A percentile compares a stretch with the other conserved stretches of the same genome.
Evolutionary conservation across 2,113 vertebrate genomes (phyloP).

Genomic region (Cinclus cinclus): DNA sequence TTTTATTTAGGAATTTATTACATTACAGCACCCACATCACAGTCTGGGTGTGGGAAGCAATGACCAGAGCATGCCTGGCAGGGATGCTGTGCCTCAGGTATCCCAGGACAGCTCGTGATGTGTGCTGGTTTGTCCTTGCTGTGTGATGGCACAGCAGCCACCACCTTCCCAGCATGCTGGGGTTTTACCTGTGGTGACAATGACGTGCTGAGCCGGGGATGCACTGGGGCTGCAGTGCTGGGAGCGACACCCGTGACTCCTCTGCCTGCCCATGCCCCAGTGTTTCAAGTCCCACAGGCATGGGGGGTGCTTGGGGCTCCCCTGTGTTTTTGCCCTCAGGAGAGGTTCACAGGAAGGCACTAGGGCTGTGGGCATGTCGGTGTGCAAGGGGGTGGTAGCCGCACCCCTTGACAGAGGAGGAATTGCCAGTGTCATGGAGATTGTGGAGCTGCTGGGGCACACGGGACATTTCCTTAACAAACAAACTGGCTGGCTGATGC

Average conservation of each 20-base stretch:
- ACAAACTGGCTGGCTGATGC: neutral
- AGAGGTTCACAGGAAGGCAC: neutral
- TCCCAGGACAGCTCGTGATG: neutral
- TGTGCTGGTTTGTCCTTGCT: neutral
- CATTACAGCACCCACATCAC: accelerated
- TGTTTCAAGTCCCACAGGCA: too few relatives aligned
- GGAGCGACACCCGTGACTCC: neutral
- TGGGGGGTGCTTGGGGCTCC: neutral
- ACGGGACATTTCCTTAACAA: neutral
- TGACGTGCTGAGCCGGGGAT: neutral
- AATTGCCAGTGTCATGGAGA: neutral
- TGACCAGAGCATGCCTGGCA: neutral
- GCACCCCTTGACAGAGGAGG: neutral
- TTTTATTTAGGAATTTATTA: neutral
- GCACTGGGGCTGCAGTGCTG: neutral
- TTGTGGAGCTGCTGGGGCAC: neutral
- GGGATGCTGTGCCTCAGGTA: neutral
- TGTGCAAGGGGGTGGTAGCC: too few relatives aligned
- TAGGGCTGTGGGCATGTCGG: accelerated
- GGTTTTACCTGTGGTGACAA: neutral
- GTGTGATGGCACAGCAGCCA: neutral
- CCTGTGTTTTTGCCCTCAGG: neutral
- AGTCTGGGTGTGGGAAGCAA: neutral
- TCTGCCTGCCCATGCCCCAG: neutral
- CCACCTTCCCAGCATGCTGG: accelerated